Base-by-base conservation (phyloP, 2,113 vertebrate genomes). In the Gopherus flavomarginatus region DNA sequence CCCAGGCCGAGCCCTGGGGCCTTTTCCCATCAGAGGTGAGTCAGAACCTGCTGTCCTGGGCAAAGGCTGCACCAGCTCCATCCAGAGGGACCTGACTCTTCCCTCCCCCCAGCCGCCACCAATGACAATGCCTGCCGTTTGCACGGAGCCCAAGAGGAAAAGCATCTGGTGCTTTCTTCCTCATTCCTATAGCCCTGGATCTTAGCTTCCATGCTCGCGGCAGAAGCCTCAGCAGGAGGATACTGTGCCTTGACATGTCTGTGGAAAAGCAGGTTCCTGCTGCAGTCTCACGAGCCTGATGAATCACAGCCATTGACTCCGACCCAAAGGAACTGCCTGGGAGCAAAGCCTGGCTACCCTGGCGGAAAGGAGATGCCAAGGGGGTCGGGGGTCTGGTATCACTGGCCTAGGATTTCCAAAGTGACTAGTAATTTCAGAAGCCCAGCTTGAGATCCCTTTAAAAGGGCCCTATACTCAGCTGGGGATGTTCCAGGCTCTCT, bases 231-330 rank as follows among this genome's bases (percentile, higher is more conserved):
- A 27, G 72, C 90, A 90, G 78, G 88, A 89, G 47, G 89, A 47
- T 85, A 22, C 96, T 31, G 79, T 94, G 97, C 93, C 95, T 86
- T 0, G 82, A 85, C 96, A 89, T n/a, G 97, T 80, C 91, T 1
- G 62, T 85, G 96, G 96, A 90, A 97, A 88, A 92, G 81, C 97
- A 85, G 84, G 97, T 94, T 97, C 87, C 92, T 53, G 2, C 49
- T 3, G 81, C 24, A 2, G 88, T 42, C 91, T 90, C 95, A 31
- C 91, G 13, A 84, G 35, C 80, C 54, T 5, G 77, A 77, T 95
- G 96, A 96, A 85, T 94, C 97, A 92, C 88, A 81, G 83, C 91
- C 88, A n/a, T 57, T 1, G 3, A 65, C 83, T 79, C 59, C 3
- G 42, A 3, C 38, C 52, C 44, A 56, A 78, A 2, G 2, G 83